Conservation (phyloP, 1,140 invertebrate genomes). For the Lanistes nyassanus region DNA sequence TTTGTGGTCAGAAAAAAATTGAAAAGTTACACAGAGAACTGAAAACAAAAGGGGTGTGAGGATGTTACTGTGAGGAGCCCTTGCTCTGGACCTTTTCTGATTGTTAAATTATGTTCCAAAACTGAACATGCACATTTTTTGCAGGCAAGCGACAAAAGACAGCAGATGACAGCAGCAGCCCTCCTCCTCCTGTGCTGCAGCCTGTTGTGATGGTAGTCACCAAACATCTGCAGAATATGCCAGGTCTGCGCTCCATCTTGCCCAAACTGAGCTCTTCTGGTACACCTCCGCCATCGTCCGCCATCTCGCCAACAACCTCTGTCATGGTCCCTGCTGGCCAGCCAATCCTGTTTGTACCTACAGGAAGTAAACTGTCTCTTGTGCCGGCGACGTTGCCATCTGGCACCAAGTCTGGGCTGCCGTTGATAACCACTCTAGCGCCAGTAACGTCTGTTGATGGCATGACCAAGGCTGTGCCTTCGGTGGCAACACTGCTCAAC, state of each 20-base stretch:
- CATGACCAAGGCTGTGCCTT: neutral
- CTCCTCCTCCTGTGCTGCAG: slow-evolving; percentile 16
- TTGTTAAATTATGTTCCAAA: too few species aligned
- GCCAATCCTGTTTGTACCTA: slow-evolving; percentile 18
- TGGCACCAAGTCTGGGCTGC: neutral
- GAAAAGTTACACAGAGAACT: too few species aligned
- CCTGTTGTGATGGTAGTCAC: slow-evolving; percentile 35
- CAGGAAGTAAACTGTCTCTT: slow-evolving; percentile 18
- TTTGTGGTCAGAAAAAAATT: too few species aligned
- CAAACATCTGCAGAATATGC: slow-evolving; percentile 19
- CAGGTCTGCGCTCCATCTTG: slow-evolving; percentile 32
- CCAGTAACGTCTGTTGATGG: neutral
- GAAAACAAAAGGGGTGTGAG: too few species aligned
- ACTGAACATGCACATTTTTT: neutral
- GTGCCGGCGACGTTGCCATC: neutral
- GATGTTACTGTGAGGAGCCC: too few species aligned
- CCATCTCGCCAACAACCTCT: neutral
- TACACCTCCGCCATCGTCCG: neutral
- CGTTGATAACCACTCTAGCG: neutral
- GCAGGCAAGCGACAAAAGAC: neutral
- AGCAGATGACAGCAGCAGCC: neutral
- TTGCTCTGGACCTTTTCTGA: too few species aligned
- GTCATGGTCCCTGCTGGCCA: slow-evolving; percentile 10
- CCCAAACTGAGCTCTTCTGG: slow-evolving; percentile 14
- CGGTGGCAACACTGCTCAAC: slow-evolving; percentile 3